A percentile compares a stretch with the other conserved stretches of the same genome.
phyloP scores from a whole-genome alignment of 2,797 vertebrate species.

The Enteromius anoplus region DNA sequence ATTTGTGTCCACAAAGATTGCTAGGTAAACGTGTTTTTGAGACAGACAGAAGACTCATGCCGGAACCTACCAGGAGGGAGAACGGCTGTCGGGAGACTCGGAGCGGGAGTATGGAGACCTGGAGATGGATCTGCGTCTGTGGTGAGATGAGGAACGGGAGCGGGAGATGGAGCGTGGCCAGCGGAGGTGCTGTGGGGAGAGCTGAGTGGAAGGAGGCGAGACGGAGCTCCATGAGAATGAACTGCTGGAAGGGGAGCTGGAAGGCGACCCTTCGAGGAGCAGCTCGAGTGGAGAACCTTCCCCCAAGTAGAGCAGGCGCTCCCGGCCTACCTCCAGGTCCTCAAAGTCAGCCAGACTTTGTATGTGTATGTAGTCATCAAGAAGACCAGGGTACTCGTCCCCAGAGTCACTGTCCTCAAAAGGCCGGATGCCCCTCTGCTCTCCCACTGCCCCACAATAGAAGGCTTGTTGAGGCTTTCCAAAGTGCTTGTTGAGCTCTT shows the following conservation, averaged over 20 bases:
- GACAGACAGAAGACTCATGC: conserved; percentile 39
- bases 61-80: conserved; percentile 56
- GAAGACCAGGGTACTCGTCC: conserved; percentile 82
- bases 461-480: conserved; percentile 90
- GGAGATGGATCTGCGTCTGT: conserved; percentile 92
- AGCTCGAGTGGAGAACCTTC: conserved; percentile 92
- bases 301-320: conserved; percentile 91
- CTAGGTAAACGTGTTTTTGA: conserved; percentile 21
- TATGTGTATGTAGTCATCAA: conserved; percentile 85
- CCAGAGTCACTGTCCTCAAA: conserved; percentile 80
- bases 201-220: conserved; percentile 87
- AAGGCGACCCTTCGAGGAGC: conserved; percentile 91
- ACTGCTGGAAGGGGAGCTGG: conserved; percentile 93
- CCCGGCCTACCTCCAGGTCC: conserved; percentile 75
- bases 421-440: conserved; percentile 74
- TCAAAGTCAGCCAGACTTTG: conserved; percentile 90
- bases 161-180: conserved; percentile 65
- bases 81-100: conserved; percentile 75
- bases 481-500: conserved; percentile 99
- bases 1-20: conserved; percentile 19
- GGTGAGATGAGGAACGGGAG: conserved; percentile 86
- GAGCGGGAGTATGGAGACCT: conserved; percentile 92
- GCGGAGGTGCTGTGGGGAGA: conserved; percentile 73
- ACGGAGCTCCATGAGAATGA: conserved; percentile 93
- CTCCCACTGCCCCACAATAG: conserved; percentile 76